phyloP scores from a whole-genome alignment of 37 sponge, comb jelly and placozoan genomes.

The Cladorhizidae sp. region DNA sequence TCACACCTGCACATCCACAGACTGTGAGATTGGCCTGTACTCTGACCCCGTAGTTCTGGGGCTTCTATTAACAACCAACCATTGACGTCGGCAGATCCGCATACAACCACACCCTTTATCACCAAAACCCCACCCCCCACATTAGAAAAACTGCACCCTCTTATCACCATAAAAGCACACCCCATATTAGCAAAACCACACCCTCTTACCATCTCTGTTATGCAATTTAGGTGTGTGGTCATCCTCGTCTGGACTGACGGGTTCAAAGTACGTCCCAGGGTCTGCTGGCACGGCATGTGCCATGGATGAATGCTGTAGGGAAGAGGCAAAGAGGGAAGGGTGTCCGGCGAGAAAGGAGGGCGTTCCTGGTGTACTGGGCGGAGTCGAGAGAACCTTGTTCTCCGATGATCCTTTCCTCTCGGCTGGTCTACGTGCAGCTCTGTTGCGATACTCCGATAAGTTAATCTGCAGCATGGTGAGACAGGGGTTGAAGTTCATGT shows the following conservation, averaged over 20 bases:
- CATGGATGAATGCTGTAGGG: neutral
- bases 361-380: conserved; percentile 3
- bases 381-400: conserved; percentile 3
- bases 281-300: neutral
- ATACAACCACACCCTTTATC: no score
- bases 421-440: conserved; percentile 32
- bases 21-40: no score
- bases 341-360: conserved; percentile 10
- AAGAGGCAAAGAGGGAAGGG: neutral
- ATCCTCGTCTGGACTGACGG: conserved; percentile 38
- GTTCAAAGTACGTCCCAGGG: conserved; percentile 32
- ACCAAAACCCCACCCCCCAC: no score
- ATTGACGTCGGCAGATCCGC: no score
- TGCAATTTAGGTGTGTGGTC: conserved; percentile 6
- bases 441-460: conserved; percentile 60
- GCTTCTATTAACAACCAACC: no score
- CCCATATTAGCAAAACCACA: neutral
- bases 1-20: no score
- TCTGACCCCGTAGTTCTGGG: no score
- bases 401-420: conserved; percentile 20
- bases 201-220: conserved; percentile 17
- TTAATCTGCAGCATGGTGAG: conserved; percentile 19
- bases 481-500: neutral
- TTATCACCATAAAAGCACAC: no score
- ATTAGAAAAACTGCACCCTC: no score